Evolutionary conservation across 2,113 vertebrate species (phyloP).

Genomic region (Archilochus colubris): DNA sequence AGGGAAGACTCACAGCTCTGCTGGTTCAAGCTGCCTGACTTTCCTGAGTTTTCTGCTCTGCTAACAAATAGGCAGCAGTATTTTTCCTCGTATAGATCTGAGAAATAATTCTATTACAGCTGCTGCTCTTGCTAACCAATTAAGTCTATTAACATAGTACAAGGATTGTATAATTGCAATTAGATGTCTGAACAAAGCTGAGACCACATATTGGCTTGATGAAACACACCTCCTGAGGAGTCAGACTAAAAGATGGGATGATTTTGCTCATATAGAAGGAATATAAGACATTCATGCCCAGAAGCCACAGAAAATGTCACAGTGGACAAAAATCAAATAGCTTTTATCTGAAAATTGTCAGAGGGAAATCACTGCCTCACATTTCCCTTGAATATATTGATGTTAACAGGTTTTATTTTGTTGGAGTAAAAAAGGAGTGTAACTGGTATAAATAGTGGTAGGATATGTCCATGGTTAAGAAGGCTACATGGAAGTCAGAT

Average conservation of each 20-base stretch:
- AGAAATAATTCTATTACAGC: neutral
- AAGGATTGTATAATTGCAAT: neutral
- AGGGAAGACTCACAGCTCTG: neutral
- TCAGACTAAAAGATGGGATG: neutral
- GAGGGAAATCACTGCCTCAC: neutral
- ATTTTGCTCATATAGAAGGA: neutral
- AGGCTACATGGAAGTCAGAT: neutral
- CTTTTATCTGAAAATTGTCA: neutral
- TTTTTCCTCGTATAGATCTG: neutral
- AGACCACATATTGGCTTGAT: neutral
- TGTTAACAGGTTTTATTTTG: neutral
- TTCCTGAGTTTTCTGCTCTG: neutral
- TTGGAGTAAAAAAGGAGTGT: neutral
- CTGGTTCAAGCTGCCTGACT: neutral
- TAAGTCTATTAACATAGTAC: constrained; percentile 19
- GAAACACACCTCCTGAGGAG: neutral
- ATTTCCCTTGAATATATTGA: neutral
- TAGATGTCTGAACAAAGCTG: constrained; percentile 16
- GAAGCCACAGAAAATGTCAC: neutral
- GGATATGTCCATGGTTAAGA: neutral
- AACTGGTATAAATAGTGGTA: neutral
- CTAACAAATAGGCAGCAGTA: neutral
- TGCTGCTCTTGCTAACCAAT: constrained; percentile 11
- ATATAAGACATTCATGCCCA: neutral
- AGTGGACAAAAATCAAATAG: neutral